Evolutionary conservation across 2,797 vertebrate species (phyloP).

Genomic region (Eulemur coronatus): DNA sequence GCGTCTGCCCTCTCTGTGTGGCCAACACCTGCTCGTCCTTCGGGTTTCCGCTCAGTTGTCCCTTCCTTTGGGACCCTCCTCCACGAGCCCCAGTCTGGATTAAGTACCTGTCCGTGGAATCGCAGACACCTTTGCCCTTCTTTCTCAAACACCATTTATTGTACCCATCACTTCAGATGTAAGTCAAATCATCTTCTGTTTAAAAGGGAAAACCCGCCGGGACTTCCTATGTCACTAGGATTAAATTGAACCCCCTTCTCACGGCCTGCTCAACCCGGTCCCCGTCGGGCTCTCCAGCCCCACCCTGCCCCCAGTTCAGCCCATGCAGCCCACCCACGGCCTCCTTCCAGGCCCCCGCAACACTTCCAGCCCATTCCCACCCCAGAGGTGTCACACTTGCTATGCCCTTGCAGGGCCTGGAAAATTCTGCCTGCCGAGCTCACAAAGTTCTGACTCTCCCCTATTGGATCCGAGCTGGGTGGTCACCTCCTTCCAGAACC

Average conservation of each 20-base stretch:
- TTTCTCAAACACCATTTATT: neutral
- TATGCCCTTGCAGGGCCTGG: neutral
- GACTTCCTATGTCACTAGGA: neutral
- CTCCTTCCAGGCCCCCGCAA: neutral
- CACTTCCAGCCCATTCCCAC: neutral
- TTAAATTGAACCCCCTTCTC: neutral
- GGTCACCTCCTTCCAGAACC: rapidly evolving
- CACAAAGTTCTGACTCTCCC: rapidly evolving
- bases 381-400: rapidly evolving
- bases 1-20: rapidly evolving
- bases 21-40: neutral
- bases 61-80: neutral
- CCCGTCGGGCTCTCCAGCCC: neutral
- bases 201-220: neutral
- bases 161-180: neutral
- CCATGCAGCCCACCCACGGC: no score
- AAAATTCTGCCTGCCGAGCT: neutral
- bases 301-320: neutral
- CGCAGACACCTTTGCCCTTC: rapidly evolving
- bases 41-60: neutral
- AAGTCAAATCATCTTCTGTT: neutral
- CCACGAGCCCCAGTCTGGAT: neutral
- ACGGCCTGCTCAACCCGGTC: neutral
- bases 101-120: neutral
- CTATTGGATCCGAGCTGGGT: neutral